Base-by-base conservation (phyloP, 2,797 vertebrate genomes). In the Leptodactylus fallax region DNA sequence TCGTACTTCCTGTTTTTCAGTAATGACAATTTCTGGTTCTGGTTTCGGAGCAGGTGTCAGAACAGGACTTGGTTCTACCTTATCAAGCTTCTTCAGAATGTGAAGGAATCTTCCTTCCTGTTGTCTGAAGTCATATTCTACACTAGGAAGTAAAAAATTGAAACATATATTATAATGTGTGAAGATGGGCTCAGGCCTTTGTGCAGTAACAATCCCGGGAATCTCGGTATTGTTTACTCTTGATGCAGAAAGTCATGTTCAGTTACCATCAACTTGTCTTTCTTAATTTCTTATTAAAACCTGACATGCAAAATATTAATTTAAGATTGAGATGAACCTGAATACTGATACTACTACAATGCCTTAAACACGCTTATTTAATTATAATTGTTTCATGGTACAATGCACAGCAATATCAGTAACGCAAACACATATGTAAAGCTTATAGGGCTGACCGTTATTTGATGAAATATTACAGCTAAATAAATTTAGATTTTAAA, bases 1-100 rank as follows among this genome's bases (percentile, higher is more conserved):
- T 84, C 94, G 91, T 36, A 94, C 87, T 87, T 95, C 95, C 85
- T 94, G 95, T 88, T 94, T 96, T 89, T 96, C 94, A 0, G 92
- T 87, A 67, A 78, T 90, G 0, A 92, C 91, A 51, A 91, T 91
- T 76, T 95, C 94, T 78, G 91, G 58, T 36, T 90, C 90, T 0
- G 87, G 90, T 85, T 94, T 95, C 58, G 92, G 92, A 58, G 93
- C 92, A 8, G 93, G 91, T 83, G 86, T 61, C 77, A 88, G 7
- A 58, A 90, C 89, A 85, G 93, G 87, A 49, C 25, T 90, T 90
- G 93, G 91, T 36, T 95, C 94, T 7, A 56, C 79, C 0, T 78
- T 78, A 63, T 92, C 90, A 6, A 93, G 91, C 63, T 89, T 90
- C 91, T 92, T 92, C 89, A 94, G 91, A 91, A 93, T 92, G 0